Evolutionary conservation across 2,113 vertebrate genomes (phyloP), one percentile per base, ranked within the genome.

Genomic region (Calyptomena viridis): DNA sequence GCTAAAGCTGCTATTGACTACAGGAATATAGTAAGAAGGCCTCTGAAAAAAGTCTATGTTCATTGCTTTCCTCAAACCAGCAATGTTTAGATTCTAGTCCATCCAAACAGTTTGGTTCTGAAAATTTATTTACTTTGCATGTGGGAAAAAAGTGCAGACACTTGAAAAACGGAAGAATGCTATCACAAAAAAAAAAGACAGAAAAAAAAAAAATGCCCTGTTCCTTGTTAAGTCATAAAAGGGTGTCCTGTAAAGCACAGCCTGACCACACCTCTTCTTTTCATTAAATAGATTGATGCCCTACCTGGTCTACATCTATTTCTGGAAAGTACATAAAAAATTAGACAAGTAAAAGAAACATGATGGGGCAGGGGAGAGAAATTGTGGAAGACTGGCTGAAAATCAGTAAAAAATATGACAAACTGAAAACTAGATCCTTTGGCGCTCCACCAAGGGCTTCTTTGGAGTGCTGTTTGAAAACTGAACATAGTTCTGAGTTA

Each of bases 401-500:
- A 92, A 91, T 79, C 47, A 68, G 30, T 81, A 49, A 69, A 73
- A 86, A 89, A 53, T 87, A 75, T 30, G 44, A 87, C 73, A 84
- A 87, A 68, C 37, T 81, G 30, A 91, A 97, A 87, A 79, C 80
- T 87, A 75, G 69, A 82, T 75, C 44, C 84, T 89, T 76, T 91
- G 80, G 87, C 91, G 78, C 59, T 16, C 47, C 24, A 86, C 60
- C 89, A 96, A 89, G 28, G 33, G 40, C 31, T 94, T 68, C 58
- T 94, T 50, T 71, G 64, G 68, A 81, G 56, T 55, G n/a, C 55
- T 90, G 16, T 63, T 92, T 75, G 84, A 92, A 92, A 86, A 46
- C 14, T 74, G 73, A 84, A 72, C 22, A 89, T 17, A 82, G 21
- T 81, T 92, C 24, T 81, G 50, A 74, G 86, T 83, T 87, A 75